Evolutionary conservation across 2,888 invertebrate genomes (phyloP).

Genomic region (Mechanitis messenoides): DNA sequence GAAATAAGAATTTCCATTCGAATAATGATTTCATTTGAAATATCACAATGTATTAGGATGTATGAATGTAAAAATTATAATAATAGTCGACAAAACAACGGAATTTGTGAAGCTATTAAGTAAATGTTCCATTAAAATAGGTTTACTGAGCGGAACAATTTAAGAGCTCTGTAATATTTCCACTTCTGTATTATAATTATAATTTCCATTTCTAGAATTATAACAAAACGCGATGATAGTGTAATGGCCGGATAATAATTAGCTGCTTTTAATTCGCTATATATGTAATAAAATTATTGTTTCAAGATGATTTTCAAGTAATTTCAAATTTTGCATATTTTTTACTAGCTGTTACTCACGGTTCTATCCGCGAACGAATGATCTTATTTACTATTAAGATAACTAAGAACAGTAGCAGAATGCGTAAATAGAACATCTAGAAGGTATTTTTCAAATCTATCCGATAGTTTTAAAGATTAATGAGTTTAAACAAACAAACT

Average conservation of each 20-base stretch:
- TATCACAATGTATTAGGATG: conserved; percentile 29
- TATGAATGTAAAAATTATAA: conserved; percentile 44
- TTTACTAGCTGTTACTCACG: not conserved
- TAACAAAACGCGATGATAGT: too few species aligned
- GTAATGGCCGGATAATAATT: too few species aligned
- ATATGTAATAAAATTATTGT: conserved; percentile 3
- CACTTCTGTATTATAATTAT: conserved; percentile 5
- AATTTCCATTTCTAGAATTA: not conserved
- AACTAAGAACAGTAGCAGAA: too few species aligned
- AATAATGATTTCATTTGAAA: too few species aligned
- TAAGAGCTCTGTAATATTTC: conserved; percentile 35
- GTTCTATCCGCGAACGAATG: not conserved
- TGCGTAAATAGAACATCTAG: too few species aligned
- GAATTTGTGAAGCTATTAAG: conserved; percentile 38
- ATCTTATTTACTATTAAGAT: too few species aligned
- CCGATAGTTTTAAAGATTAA: too few species aligned
- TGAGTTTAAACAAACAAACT: too few species aligned
- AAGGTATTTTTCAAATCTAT: too few species aligned
- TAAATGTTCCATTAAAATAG: conserved; percentile 36
- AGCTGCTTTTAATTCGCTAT: not conserved
- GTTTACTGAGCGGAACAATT: conserved; percentile 43
- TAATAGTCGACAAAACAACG: conserved; percentile 45
- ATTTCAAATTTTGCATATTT: not conserved
- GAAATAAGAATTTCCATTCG: too few species aligned
- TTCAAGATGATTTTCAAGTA: not conserved